phyloP scores from a whole-genome alignment of 2,113 vertebrate genomes.

The Microcebus murinus region DNA sequence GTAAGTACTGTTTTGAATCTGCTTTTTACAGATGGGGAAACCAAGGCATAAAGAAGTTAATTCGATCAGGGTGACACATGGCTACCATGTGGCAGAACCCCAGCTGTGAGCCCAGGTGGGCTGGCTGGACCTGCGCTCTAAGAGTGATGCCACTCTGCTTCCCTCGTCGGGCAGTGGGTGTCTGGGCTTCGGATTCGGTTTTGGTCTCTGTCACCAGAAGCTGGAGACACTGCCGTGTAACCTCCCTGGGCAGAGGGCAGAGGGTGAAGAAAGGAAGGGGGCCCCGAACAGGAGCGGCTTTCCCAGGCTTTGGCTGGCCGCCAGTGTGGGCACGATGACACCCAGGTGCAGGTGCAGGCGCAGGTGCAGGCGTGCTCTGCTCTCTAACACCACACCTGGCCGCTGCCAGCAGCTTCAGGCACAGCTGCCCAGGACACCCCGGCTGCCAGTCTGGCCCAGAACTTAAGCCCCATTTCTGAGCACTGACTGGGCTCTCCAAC shows the following conservation, averaged over 20 bases:
- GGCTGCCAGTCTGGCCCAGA: not conserved
- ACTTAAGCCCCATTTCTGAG: not conserved
- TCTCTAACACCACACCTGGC: not conserved
- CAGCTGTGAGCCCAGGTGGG: not conserved
- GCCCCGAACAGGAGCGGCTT: not conserved
- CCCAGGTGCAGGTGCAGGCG: not conserved
- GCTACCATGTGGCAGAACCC: not conserved
- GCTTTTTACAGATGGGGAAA: not conserved
- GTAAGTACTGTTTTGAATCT: not conserved
- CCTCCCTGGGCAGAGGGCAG: not conserved
- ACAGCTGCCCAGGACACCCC: not conserved
- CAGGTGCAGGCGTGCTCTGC: not conserved
- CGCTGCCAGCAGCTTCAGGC: not conserved
- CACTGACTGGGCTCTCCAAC: not conserved
- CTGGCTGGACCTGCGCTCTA: not conserved
- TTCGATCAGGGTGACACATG: not conserved
- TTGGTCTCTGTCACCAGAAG: not conserved
- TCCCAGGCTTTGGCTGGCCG: not conserved
- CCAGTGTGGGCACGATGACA: not conserved
- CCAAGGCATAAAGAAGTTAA: not conserved
- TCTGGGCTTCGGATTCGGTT: not conserved
- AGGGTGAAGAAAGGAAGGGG: not conserved
- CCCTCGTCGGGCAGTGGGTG: not conserved
- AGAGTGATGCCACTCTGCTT: too few species aligned
- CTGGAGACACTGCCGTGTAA: accelerated